phyloP scores from a whole-genome alignment of 2,888 invertebrate species.

The Congeria kusceri region DNA sequence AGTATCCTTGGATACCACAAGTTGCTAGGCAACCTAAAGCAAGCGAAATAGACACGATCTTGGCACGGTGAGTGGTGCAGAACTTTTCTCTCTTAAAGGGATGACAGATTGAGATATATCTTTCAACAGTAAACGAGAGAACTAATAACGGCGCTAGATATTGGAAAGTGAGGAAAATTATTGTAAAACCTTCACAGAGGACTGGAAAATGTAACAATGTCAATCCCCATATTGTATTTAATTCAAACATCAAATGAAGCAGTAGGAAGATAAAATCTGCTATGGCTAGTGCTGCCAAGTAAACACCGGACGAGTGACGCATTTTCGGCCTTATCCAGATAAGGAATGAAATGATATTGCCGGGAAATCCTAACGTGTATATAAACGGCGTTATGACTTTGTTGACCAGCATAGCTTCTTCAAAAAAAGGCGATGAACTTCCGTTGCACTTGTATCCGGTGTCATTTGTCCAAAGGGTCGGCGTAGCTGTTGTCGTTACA shows the following conservation, averaged over 20 bases:
- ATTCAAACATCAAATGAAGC: constrained; percentile 80
- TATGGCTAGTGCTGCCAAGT: constrained; percentile 83
- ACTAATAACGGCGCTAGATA: constrained; percentile 83
- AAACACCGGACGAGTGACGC: constrained; percentile 85
- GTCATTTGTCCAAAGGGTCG: too few relatives aligned
- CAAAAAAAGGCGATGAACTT: constrained; percentile 27
- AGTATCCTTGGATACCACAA: constrained; percentile 82
- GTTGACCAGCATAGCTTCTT: constrained; percentile 65
- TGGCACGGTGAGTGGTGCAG: constrained; percentile 81
- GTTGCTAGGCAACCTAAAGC: constrained; percentile 74
- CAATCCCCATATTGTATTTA: constrained; percentile 79
- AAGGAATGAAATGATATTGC: constrained; percentile 83
- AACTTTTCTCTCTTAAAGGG: constrained; percentile 82
- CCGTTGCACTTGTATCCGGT: constrained; percentile 14
- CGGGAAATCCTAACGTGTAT: constrained; percentile 84
- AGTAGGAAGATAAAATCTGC: constrained; percentile 83
- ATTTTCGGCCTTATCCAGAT: constrained; percentile 84
- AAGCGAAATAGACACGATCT: constrained; percentile 77
- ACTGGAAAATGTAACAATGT: constrained; percentile 75
- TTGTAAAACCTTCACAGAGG: constrained; percentile 82
- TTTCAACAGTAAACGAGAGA: constrained; percentile 84
- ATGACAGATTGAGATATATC: constrained; percentile 84
- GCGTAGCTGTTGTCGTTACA: neutral
- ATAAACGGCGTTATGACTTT: constrained; percentile 81
- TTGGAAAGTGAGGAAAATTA: constrained; percentile 82